Percentiles rank a stretch among this genome's conserved stretches.
Evolutionary conservation across 1,140 invertebrate genomes (phyloP).

Genomic region (Megathymus violae): DNA sequence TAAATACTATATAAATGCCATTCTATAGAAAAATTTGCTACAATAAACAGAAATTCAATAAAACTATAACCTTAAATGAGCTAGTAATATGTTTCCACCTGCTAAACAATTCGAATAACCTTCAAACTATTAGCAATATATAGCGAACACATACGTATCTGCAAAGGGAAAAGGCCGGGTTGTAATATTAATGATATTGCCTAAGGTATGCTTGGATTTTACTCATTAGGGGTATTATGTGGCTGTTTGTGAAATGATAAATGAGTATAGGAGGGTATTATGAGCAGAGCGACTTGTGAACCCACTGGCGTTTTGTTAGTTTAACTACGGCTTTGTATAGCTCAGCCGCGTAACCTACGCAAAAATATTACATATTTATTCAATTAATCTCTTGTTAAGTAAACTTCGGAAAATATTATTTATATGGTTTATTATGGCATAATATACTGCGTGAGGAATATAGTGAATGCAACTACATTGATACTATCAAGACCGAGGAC

Average conservation of each 20-base stretch:
- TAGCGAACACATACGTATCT: conserved; percentile 50
- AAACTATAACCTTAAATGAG: neutral
- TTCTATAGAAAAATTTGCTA: too few relatives aligned
- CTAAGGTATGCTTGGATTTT: conserved; percentile 81
- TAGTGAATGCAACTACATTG: too few relatives aligned
- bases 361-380: too few relatives aligned
- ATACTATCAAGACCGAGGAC: too few relatives aligned
- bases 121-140: conserved; percentile 45
- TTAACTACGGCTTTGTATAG: conserved; percentile 59
- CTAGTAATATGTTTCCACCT: conserved; percentile 5
- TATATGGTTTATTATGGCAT: too few relatives aligned
- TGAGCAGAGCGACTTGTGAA: conserved; percentile 53
- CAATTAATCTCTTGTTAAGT: too few relatives aligned
- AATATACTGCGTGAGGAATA: too few relatives aligned
- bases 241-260: conserved; percentile 77
- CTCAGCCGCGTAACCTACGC: conserved; percentile 46
- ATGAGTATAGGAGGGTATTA: conserved; percentile 56
- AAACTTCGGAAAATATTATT: too few relatives aligned
- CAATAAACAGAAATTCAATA: too few relatives aligned
- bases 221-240: conserved; percentile 81
- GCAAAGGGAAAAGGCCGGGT: conserved; percentile 59
- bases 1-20: too few relatives aligned
- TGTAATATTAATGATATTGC: conserved; percentile 79
- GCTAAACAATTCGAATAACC: conserved; percentile 25
- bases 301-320: conserved; percentile 60